phyloP scores from a whole-genome alignment of 1,140 invertebrate genomes.

The Archivesica marissinica region DNA sequence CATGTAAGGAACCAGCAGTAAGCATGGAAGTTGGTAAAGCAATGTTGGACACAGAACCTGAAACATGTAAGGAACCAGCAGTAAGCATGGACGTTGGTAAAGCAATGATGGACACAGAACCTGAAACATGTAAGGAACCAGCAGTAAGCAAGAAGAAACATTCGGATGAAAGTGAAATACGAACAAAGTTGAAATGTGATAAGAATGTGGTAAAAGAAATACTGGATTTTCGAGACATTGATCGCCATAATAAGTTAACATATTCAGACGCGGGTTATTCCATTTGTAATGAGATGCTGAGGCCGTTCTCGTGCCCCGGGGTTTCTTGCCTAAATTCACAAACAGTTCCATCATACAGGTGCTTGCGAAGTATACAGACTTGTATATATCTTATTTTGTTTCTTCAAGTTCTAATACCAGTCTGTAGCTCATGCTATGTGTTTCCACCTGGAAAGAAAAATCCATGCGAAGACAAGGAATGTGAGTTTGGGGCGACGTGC shows the following conservation, averaged over 20 bases:
- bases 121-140: too few species aligned
- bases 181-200: neutral
- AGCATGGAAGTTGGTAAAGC: too few species aligned
- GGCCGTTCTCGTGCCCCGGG: neutral
- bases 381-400: neutral
- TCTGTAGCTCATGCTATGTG: constrained; percentile 83
- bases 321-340: neutral
- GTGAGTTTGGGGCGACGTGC: constrained; percentile 90
- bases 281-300: too few species aligned
- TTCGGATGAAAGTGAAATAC: neutral
- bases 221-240: neutral
- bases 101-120: too few species aligned
- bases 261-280: neutral
- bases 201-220: neutral
- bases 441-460: constrained; percentile 89
- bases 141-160: too few species aligned
- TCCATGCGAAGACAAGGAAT: constrained; percentile 90
- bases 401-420: neutral
- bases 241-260: neutral
- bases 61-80: too few species aligned
- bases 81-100: too few species aligned
- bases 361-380: neutral
- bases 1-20: too few species aligned
- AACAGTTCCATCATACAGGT: neutral
- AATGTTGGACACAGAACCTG: too few species aligned